A percentile compares a stretch with the other conserved stretches of the same genome.
Conservation (phyloP, 2,888 invertebrate genomes). For the Automeris io region DNA sequence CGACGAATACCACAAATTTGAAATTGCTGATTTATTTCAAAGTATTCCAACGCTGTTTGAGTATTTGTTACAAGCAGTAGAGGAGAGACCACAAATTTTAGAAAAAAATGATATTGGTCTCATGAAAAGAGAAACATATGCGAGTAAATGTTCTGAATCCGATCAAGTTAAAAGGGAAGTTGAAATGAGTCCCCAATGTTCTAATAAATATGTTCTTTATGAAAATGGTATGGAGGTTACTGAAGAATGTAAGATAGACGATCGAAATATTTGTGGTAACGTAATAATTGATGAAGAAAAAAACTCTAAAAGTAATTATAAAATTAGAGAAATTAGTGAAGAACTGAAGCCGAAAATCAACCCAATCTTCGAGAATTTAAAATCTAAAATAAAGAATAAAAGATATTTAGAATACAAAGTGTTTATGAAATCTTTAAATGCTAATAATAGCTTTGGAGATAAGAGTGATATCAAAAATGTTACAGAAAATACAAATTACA, state of each 20-base stretch:
- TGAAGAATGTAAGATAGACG: not conserved
- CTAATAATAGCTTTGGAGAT: no score
- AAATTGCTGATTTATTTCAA: constrained; percentile 35
- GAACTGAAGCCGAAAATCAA: no score
- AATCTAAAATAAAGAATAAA: no score
- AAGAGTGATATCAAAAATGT: no score
- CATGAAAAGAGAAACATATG: constrained; percentile 17
- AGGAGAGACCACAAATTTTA: constrained; percentile 41
- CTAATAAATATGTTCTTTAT: not conserved
- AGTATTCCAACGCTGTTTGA: constrained; percentile 45
- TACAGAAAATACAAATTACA: no score
- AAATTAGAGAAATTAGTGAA: not conserved
- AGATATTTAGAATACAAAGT: no score
- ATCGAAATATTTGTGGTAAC: not conserved
- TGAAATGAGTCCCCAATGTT: not conserved
- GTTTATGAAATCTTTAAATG: no score
- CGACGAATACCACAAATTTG: not conserved
- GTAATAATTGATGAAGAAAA: not conserved
- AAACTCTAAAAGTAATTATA: not conserved
- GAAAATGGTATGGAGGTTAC: not conserved
- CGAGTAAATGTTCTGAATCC: constrained; percentile 5
- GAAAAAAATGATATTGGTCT: constrained; percentile 39
- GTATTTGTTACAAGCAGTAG: constrained; percentile 35
- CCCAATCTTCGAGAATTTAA: no score
- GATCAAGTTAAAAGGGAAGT: constrained; percentile 5